Base-by-base conservation (phyloP, 2,888 invertebrate species). In the Drosophila affinis region DNA sequence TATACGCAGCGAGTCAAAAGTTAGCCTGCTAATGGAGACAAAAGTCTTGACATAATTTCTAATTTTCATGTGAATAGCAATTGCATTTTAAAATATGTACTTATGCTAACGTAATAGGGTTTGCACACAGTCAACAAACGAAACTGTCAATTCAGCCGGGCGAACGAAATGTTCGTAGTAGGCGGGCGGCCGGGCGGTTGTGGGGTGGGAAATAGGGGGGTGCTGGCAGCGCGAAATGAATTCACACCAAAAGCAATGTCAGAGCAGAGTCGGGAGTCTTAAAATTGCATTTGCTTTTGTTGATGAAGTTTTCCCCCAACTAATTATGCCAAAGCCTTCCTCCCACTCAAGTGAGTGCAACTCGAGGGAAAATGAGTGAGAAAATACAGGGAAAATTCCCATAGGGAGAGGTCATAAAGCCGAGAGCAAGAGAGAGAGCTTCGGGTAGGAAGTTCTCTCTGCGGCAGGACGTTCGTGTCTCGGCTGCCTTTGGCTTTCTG, bases 381-480 rank as follows among this genome's bases (percentile, higher is more conserved):
- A 51, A 74, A 87, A 83, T 85, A 87, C 34, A 32, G 83, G 83
- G 83, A 87, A 81, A 62, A 75, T 62, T 17, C n/a, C 2, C 2
- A 21, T n/a, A 24, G 34, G 3, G 21, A 21, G 21, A 21, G 18
- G 32, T 32, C 3, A 32, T 1, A 32, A 32, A 10, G 10, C 9
- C 39, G 32, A 49, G 45, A 63, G 73, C 44, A 62, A 44, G 44
- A 45, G 45, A 63, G 73, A 45, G 64, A 34, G 44, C 34, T 7
- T 39, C 39, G 39, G 29, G 7, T 4, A 24, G 27, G 54, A 47
- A 45, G 49, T 54, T 29, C 65, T 65, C 67, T 51, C 54, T 34
- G 7, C 51, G 44, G 58, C 24, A 27, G 27, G 44, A 9, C n/a
- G 46, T 27, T 62, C 67, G 67, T 57, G 61, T 39, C 27, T 72